Evolutionary conservation across 2,113 vertebrate species (phyloP).

Genomic region (Spilogale gracilis): DNA sequence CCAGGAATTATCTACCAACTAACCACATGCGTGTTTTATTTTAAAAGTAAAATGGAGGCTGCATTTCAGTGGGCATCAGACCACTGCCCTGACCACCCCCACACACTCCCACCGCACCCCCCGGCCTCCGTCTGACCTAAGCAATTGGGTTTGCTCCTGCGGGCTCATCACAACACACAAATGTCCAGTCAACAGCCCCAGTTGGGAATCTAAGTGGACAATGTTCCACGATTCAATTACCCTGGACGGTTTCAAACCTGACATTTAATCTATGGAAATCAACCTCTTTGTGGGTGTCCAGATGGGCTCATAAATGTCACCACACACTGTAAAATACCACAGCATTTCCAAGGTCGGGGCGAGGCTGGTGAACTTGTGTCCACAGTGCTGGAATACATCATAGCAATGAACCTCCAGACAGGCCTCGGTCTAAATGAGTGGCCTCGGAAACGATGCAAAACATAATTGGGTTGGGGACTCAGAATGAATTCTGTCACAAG

Average conservation of each 20-base stretch:
- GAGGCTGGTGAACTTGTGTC: slow-evolving; percentile 56
- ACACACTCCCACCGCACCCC: accelerated
- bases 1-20: not conserved
- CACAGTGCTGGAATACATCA: not conserved
- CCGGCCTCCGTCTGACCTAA: not conserved
- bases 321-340: slow-evolving; percentile 80
- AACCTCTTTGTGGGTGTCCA: slow-evolving; percentile 81
- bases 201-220: not conserved
- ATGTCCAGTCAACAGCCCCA: slow-evolving; percentile 13
- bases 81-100: not conserved
- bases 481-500: not conserved
- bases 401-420: not conserved
- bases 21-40: not conserved
- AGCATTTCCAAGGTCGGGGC: slow-evolving; percentile 67
- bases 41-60: not conserved
- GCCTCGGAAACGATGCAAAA: not conserved
- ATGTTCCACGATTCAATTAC: slow-evolving; percentile 62
- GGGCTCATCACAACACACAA: slow-evolving; percentile 34
- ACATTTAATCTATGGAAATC: slow-evolving; percentile 85
- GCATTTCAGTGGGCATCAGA: not conserved
- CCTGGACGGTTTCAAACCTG: slow-evolving; percentile 73
- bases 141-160: not conserved
- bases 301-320: slow-evolving; percentile 82
- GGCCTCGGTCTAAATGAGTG: not conserved
- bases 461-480: not conserved